phyloP scores from a whole-genome alignment of 2,797 vertebrate species.

The Aquila chrysaetos region DNA sequence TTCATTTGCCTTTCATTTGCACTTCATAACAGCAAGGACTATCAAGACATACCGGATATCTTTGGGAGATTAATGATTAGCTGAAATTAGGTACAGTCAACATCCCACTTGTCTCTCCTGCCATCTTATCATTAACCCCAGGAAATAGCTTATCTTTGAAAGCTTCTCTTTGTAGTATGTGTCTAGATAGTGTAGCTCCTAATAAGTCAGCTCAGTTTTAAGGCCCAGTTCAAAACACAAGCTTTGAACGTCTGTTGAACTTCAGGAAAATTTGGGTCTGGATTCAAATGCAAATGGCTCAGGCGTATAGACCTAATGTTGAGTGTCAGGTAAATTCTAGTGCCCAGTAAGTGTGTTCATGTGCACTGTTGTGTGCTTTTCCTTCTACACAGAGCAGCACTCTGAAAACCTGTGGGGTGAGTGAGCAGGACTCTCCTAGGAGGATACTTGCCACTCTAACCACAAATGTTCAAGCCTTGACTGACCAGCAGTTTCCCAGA shows the following conservation, averaged over 20 bases:
- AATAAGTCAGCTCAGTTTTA: slow-evolving; percentile 23
- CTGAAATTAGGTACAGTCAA: slow-evolving; percentile 46
- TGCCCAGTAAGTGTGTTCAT: background rate
- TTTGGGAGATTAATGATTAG: slow-evolving; percentile 51
- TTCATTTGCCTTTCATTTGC: slow-evolving; percentile 46
- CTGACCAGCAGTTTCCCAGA: background rate
- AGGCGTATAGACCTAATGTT: too few species aligned
- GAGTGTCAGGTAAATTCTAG: background rate
- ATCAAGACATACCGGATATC: slow-evolving; percentile 16
- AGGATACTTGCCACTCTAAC: background rate
- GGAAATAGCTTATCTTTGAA: slow-evolving; percentile 34
- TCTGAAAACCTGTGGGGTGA: background rate
- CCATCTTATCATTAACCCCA: slow-evolving; percentile 51
- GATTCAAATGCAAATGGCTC: background rate
- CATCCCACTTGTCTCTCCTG: slow-evolving; percentile 44
- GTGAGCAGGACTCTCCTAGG: background rate
- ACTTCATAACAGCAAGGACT: slow-evolving; percentile 31
- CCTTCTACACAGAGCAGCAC: background rate
- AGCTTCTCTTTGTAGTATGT: slow-evolving; percentile 34
- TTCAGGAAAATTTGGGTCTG: background rate
- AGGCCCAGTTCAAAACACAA: background rate
- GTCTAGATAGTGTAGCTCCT: slow-evolving; percentile 34
- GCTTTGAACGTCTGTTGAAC: background rate
- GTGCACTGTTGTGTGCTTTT: background rate
- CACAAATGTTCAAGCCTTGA: background rate